phyloP scores from a whole-genome alignment of 2,888 invertebrate genomes.

The Cataglyphis albicans region DNA sequence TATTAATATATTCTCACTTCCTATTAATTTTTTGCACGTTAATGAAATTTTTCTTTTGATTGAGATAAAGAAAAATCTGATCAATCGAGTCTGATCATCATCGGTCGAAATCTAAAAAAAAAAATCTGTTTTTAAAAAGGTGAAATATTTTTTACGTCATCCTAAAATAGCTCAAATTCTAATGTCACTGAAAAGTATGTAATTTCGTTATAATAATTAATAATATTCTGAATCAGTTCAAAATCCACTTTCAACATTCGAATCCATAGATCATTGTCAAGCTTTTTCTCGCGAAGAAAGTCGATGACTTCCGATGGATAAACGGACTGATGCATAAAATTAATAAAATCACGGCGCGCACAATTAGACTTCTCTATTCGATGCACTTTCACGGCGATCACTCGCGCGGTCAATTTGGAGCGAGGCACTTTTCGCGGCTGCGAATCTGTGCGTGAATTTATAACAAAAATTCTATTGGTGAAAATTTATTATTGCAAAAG shows the following conservation, averaged over 20 bases:
- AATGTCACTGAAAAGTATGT: neutral
- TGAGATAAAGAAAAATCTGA: neutral
- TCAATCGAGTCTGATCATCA: neutral
- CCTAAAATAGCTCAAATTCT: neutral
- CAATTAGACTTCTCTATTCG: constrained; percentile 44
- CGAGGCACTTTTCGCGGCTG: constrained; percentile 34
- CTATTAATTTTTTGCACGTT: neutral
- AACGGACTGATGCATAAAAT: constrained; percentile 17
- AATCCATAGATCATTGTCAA: neutral
- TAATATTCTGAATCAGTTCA: neutral
- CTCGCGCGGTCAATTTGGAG: constrained; percentile 42
- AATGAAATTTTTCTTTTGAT: neutral
- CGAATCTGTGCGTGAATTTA: constrained; percentile 16
- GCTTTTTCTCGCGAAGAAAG: constrained; percentile 26
- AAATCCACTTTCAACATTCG: neutral
- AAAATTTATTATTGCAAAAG: neutral
- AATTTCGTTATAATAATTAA: neutral
- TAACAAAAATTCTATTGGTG: neutral
- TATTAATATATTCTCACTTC: neutral
- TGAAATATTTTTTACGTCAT: neutral
- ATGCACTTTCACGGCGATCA: constrained; percentile 53
- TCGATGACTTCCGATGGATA: constrained; percentile 36
- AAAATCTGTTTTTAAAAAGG: neutral
- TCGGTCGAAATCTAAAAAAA: neutral
- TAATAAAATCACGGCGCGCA: constrained; percentile 49